phyloP scores from a whole-genome alignment of 2,113 vertebrate genomes.

The Glaucomys volans region DNA sequence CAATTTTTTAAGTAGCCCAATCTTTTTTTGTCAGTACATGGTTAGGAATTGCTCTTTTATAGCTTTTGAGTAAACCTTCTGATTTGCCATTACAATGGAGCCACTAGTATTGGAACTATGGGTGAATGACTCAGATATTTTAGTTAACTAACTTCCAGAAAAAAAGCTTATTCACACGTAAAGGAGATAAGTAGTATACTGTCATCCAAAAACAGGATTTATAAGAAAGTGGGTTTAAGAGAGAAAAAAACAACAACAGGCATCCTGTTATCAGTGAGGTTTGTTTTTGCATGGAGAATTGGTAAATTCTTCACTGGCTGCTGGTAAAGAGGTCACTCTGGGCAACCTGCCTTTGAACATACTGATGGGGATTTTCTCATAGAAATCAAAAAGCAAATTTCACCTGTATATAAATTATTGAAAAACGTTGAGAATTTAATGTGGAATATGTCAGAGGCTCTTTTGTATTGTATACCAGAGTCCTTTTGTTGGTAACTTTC shows the following conservation, averaged over 20 bases:
- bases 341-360: neutral
- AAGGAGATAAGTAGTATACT: neutral
- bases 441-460: neutral
- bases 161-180: neutral
- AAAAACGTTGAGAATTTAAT: neutral
- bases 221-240: neutral
- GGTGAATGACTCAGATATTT: neutral
- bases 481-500: neutral
- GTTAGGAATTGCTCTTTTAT: neutral
- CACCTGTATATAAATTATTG: neutral
- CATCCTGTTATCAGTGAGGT: neutral
- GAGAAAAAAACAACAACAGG: neutral
- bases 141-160: neutral
- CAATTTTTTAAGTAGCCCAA: neutral
- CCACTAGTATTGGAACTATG: neutral
- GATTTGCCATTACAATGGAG: neutral
- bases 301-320: neutral
- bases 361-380: neutral
- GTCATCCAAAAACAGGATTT: neutral
- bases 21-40: neutral
- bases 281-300: neutral
- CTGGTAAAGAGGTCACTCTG: neutral
- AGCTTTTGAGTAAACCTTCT: neutral
- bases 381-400: neutral
- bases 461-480: neutral